Conservation (phyloP, 2,797 vertebrate species). For the Scomberomorus guttatus region DNA sequence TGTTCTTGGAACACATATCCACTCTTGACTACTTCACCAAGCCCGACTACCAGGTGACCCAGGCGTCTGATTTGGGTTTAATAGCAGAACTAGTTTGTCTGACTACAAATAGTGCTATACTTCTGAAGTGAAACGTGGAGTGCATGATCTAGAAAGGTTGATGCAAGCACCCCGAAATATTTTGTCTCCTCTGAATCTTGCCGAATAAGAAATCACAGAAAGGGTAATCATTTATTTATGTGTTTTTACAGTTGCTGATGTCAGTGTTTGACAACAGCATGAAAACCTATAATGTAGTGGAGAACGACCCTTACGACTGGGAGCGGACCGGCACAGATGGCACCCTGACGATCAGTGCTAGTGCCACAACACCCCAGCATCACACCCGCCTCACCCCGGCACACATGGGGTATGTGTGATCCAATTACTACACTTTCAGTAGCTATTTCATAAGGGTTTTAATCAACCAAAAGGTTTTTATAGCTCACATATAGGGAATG, state of each 20-base stretch:
- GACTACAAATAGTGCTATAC: not conserved
- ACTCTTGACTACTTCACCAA: constrained; percentile 98
- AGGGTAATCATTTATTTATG: not conserved
- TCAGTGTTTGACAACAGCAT: constrained; percentile 98
- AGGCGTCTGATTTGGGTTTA: not conserved
- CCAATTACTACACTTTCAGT: not conserved
- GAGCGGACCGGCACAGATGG: constrained; percentile 94
- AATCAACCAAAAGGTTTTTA: too few relatives aligned
- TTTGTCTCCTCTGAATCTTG: not conserved
- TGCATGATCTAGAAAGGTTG: not conserved
- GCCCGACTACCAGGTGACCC: constrained; percentile 95
- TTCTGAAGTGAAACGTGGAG: not conserved
- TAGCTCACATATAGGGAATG: too few relatives aligned
- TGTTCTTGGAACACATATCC: constrained; percentile 96
- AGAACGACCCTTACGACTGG: constrained; percentile 98
- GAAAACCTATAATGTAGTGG: constrained; percentile 94
- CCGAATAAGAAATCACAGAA: not conserved
- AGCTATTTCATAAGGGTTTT: too few relatives aligned
- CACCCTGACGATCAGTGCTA: constrained; percentile 90
- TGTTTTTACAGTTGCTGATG: constrained; percentile 91
- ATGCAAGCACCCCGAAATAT: not conserved
- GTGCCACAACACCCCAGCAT: constrained; percentile 93
- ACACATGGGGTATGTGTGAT: constrained; percentile 91
- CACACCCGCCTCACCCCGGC: constrained; percentile 97
- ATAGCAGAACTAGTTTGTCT: not conserved